These are phyloP conservation scores for Aphyosemion australe DNA, from an alignment of 2,113 vertebrate genomes.

Conservation along the genomic window DNA sequence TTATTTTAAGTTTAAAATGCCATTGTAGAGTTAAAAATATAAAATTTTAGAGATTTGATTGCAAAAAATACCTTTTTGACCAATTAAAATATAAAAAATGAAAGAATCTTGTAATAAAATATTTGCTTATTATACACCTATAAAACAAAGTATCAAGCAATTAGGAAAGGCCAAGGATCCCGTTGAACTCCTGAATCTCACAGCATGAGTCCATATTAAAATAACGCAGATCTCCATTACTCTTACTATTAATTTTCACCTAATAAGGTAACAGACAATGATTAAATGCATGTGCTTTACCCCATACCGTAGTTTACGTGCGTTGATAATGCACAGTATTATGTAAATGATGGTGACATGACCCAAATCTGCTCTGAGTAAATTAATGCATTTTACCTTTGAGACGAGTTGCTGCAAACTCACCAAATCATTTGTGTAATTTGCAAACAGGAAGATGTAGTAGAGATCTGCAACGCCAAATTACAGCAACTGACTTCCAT, in stretches of 20 bases:
- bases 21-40: slow-evolving; percentile 10
- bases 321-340: slow-evolving; percentile 77
- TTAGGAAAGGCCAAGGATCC: too few relatives aligned
- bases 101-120: neutral
- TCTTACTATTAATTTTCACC: slow-evolving; percentile 44
- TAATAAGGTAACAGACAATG: slow-evolving; percentile 67
- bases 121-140: too few relatives aligned
- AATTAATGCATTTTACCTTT: slow-evolving; percentile 83
- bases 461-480: slow-evolving; percentile 28
- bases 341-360: slow-evolving; percentile 76
- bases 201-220: slow-evolving; percentile 1
- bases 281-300: slow-evolving; percentile 75
- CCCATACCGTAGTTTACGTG: slow-evolving; percentile 65
- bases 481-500: slow-evolving; percentile 67
- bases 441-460: slow-evolving; percentile 54
- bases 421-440: slow-evolving; percentile 59
- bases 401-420: slow-evolving; percentile 58
- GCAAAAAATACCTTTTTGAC: too few relatives aligned
- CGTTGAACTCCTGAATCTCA: neutral
- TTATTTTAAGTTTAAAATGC: neutral
- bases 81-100: too few relatives aligned
- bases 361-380: slow-evolving; percentile 77
- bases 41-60: too few relatives aligned
- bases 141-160: too few relatives aligned
- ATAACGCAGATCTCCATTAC: slow-evolving; percentile 46